These are phyloP conservation scores for Nothoprocta pentlandii DNA, from an alignment of 2,113 vertebrate genomes.

Conservation along the genomic window DNA sequence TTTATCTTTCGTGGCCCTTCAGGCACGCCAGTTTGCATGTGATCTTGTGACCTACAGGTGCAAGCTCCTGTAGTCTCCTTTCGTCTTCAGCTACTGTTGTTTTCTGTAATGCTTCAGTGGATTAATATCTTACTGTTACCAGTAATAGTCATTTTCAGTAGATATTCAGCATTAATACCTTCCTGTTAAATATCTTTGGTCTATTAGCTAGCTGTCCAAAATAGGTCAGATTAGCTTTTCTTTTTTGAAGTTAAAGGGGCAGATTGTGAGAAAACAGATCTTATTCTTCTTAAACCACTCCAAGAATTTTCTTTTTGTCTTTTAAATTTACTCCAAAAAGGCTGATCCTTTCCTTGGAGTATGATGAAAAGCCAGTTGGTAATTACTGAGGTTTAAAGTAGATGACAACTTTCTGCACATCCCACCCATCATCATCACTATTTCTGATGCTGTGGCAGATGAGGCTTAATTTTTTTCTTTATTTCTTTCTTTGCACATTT, in stretches of 20 bases:
- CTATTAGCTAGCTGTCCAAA: background rate
- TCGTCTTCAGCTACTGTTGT: background rate
- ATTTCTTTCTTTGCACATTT: background rate
- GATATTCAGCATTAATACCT: background rate
- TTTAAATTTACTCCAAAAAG: slow-evolving; percentile 1
- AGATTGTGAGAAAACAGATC: background rate
- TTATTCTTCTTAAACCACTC: background rate
- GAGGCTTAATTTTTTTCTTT: background rate
- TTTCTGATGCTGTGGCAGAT: background rate
- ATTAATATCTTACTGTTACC: background rate
- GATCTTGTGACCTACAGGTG: slow-evolving; percentile 10
- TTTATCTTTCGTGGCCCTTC: background rate
- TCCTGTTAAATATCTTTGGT: background rate
- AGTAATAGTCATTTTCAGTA: background rate
- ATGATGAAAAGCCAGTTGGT: slow-evolving; percentile 8
- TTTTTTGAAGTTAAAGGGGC: background rate
- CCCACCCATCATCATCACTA: background rate
- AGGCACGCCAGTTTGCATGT: background rate
- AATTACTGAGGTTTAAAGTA: slow-evolving; percentile 40
- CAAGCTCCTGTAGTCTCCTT: background rate
- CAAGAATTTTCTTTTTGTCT: background rate
- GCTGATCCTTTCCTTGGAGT: background rate
- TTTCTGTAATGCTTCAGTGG: background rate
- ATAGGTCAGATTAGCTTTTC: background rate
- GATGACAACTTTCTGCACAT: background rate